Conservation (phyloP, 2,797 vertebrate species). For the Mycteria americana region DNA sequence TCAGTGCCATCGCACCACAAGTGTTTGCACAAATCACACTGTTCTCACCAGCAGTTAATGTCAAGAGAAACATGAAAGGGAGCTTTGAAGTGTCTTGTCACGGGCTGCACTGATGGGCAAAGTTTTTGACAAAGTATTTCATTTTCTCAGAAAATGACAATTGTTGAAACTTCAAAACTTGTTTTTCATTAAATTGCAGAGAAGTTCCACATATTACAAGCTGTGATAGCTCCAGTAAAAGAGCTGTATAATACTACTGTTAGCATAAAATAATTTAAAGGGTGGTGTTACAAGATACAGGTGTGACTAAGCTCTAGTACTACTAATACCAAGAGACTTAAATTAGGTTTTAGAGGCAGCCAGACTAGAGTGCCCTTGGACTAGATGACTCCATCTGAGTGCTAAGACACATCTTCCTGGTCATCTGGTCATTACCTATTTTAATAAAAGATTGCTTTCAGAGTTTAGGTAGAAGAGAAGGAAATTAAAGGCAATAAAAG, state of each 20-base stretch:
- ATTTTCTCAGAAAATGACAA: not conserved
- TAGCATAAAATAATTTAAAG: not conserved
- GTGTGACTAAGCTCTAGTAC: not conserved
- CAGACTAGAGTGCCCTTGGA: not conserved
- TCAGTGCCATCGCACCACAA: not conserved
- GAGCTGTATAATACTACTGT: not conserved
- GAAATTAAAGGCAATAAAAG: not conserved
- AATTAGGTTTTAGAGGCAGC: not conserved
- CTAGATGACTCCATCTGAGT: not conserved
- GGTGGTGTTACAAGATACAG: fast-evolving
- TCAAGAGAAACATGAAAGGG: not conserved
- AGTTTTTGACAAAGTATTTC: not conserved
- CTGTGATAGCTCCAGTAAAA: not conserved
- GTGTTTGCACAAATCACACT: not conserved
- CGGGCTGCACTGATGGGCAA: not conserved
- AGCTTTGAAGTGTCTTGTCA: not conserved
- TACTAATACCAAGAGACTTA: not conserved
- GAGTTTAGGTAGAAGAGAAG: not conserved
- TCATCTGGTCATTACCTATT: not conserved
- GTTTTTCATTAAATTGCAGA: not conserved
- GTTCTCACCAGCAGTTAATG: not conserved
- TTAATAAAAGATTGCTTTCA: not conserved
- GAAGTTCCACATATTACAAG: not conserved
- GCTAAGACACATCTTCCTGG: not conserved
- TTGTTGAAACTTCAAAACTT: not conserved